These are phyloP conservation scores for Tragelaphus scriptus DNA, from an alignment of 2,113 vertebrate genomes.

Conservation along the genomic window DNA sequence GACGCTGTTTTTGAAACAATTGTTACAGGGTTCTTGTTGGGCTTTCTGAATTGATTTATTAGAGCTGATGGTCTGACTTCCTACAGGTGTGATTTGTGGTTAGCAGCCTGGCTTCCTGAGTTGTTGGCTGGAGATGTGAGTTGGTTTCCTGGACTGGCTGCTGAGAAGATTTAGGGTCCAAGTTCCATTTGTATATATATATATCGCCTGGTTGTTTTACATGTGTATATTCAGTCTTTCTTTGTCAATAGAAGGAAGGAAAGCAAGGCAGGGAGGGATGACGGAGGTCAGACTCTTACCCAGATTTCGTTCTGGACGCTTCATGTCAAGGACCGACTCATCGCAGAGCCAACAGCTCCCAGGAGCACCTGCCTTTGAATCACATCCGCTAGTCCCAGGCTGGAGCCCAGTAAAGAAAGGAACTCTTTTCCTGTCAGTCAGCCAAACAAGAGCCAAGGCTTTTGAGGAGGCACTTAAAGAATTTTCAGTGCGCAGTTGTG, in stretches of 20 bases:
- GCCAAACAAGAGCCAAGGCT: conserved; percentile 15
- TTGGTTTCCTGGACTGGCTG: neutral
- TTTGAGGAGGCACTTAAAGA: conserved; percentile 62
- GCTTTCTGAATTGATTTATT: neutral
- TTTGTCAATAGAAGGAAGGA: neutral
- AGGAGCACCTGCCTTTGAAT: neutral
- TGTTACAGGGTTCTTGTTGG: neutral
- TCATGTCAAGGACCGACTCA: neutral
- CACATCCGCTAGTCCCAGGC: neutral
- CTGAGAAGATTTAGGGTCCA: neutral
- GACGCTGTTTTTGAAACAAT: neutral
- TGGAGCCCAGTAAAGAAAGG: neutral
- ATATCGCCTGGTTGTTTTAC: neutral
- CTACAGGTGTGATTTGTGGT: neutral
- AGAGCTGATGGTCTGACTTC: neutral
- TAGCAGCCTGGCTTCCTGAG: neutral
- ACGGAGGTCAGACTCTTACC: neutral
- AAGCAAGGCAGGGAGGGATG: neutral
- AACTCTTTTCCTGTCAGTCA: neutral
- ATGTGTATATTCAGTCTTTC: neutral
- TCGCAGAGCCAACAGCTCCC: neutral
- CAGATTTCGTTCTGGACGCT: neutral
- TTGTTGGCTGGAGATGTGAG: neutral
- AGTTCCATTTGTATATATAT: neutral
- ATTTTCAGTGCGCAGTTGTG: conserved; percentile 50